Conservation (phyloP, 2,888 invertebrate species). For the Coremacera marginata region DNA sequence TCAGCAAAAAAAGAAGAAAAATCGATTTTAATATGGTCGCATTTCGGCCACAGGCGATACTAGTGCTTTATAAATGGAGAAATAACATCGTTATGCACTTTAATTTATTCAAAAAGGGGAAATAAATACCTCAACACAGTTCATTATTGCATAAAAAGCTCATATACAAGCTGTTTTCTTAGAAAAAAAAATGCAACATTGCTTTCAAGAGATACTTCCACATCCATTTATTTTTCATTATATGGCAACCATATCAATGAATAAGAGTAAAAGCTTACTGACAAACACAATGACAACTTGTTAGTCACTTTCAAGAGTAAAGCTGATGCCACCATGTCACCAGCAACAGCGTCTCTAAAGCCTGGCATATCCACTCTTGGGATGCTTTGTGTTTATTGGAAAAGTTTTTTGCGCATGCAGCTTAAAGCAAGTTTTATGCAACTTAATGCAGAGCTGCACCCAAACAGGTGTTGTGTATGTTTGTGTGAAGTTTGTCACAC, state of each 20-base stretch:
- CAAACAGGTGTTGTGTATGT: too few species aligned
- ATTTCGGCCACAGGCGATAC: too few species aligned
- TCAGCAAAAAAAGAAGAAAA: too few species aligned
- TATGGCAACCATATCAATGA: not conserved
- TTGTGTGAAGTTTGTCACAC: not conserved
- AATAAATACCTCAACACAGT: too few species aligned
- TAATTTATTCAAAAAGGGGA: too few species aligned
- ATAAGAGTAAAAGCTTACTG: not conserved
- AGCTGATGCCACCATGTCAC: not conserved
- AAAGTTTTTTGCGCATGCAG: constrained; percentile 27
- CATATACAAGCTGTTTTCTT: too few species aligned
- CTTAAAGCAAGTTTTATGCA: constrained; percentile 10
- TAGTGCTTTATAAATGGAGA: too few species aligned
- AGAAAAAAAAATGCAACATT: not conserved
- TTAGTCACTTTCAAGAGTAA: not conserved
- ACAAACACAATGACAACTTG: constrained; percentile 20
- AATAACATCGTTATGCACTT: too few species aligned
- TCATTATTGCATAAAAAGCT: too few species aligned
- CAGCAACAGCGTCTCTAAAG: not conserved
- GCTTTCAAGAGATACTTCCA: not conserved
- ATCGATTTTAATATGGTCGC: too few species aligned
- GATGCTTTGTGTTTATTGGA: constrained; percentile 28
- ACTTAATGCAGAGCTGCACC: not conserved
- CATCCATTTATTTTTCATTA: not conserved
- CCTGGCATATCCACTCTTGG: not conserved